A percentile compares a stretch with the other conserved stretches of the same genome.
phyloP scores from a whole-genome alignment of 53 echinoderm and acorn worm species.

The Crossaster papposus region DNA sequence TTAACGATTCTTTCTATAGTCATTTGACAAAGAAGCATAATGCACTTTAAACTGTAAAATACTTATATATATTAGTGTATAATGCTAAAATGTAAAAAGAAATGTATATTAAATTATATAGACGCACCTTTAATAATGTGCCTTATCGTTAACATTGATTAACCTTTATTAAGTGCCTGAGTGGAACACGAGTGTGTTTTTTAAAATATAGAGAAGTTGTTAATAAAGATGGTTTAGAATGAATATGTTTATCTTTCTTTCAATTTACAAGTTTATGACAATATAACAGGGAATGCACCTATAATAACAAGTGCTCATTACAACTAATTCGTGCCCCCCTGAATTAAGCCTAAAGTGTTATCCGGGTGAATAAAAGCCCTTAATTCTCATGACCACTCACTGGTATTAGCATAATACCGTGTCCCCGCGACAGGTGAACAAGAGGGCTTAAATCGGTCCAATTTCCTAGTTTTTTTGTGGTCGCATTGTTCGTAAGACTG shows the following conservation, averaged over 20 bases:
- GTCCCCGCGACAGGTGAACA: constrained; percentile 56
- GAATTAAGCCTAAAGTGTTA: constrained; percentile 42
- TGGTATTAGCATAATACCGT: constrained; percentile 32
- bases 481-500: constrained; percentile 38
- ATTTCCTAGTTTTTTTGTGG: constrained; percentile 55
- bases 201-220: too few species aligned
- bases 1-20: neutral
- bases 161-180: neutral
- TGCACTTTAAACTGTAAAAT: neutral
- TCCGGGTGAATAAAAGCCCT: neutral
- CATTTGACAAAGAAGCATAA: neutral
- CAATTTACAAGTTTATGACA: neutral
- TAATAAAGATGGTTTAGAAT: too few species aligned
- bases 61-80: constrained; percentile 24
- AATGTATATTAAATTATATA: constrained; percentile 8
- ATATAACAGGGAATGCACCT: constrained; percentile 24
- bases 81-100: constrained; percentile 35
- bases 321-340: constrained; percentile 30
- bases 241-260: too few species aligned
- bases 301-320: constrained; percentile 46
- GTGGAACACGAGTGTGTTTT: neutral
- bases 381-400: constrained; percentile 43
- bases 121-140: neutral
- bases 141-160: neutral
- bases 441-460: constrained; percentile 51